These are phyloP conservation scores for Rotaria macrura DNA, from an alignment of 2,888 invertebrate genomes.

Conservation along the genomic window DNA sequence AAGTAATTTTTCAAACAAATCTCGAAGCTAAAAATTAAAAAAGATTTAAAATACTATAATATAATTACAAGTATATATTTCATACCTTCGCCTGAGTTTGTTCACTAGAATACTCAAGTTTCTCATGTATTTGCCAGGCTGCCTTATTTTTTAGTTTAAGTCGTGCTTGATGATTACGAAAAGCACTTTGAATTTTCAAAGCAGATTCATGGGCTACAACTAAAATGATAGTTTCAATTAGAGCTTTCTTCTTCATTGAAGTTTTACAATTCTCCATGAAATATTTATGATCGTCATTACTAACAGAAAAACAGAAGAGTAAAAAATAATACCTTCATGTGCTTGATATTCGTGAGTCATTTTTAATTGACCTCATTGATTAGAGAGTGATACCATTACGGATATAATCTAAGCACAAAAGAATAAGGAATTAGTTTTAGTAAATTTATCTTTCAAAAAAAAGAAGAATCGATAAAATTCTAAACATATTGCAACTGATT, in stretches of 20 bases:
- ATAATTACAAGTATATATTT: too few species aligned
- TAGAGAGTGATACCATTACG: too few species aligned
- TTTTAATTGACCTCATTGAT: background rate
- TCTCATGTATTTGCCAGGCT: slow-evolving; percentile 6
- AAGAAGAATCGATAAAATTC: too few species aligned
- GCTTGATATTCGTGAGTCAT: background rate
- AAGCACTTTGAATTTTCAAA: background rate
- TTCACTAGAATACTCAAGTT: slow-evolving; percentile 9
- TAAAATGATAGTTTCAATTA: background rate
- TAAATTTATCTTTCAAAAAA: too few species aligned
- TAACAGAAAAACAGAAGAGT: too few species aligned
- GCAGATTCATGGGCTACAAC: background rate
- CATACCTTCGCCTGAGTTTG: background rate
- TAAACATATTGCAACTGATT: too few species aligned
- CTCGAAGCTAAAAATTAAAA: background rate
- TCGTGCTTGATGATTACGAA: slow-evolving; percentile 4
- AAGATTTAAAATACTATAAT: too few species aligned
- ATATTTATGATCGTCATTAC: too few species aligned
- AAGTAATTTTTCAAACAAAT: background rate
- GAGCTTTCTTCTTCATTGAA: too few species aligned
- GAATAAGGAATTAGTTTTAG: too few species aligned
- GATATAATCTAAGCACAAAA: too few species aligned
- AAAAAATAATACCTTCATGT: background rate
- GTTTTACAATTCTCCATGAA: too few species aligned
- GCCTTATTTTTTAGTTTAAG: background rate